Base-by-base conservation (phyloP, 2,888 invertebrate species). In the Callyntrura sp. region DNA sequence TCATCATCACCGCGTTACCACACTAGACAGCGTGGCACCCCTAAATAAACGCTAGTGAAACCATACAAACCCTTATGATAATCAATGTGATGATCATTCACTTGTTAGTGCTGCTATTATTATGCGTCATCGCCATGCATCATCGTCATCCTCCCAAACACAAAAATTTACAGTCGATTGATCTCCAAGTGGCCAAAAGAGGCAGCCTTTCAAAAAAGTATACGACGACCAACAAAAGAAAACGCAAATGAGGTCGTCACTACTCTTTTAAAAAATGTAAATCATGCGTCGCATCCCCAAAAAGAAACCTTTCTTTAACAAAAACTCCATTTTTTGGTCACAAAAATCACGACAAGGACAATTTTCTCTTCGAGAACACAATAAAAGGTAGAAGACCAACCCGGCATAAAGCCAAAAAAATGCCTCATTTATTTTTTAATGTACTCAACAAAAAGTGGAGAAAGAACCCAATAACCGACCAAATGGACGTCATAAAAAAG, bases 151-250 rank as follows among this genome's bases (percentile, higher is more conserved):
- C 17, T 17, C 48, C 12, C 6, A 45, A 51, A 35, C 14, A 51
- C 57, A 73, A 43, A 87, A 81, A 86, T 78, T 90, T 81, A 91
- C 91, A 90, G 68, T 84, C 89, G 85, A 91, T 91, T 91, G 91
- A 91, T 70, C 87, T 73, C 65, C 79, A 83, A 90, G 89, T 87
- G 90, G 84, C 89, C 84, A 65, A 48, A 55, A 78, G 76, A 51
- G 8, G 8, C 55, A 51, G 12, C 62, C 12, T 11, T 51, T 5
- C 62, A 62, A 62, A 17, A 1, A n/a, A 11, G 23, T 12, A 35
- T 68, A 35, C 65, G 12, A 11, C 17, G n/a, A 0, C 43, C 17
- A 60, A 65, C 65, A 65, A 82, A 62, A 43, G 65, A 82, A 65
- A 65, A 82, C 82, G 62, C 65, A 82, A 82, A 82, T 82, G 82